These are phyloP conservation scores for Anguilla megastoma DNA, from an alignment of 2,797 vertebrate genomes.

Conservation along the genomic window DNA sequence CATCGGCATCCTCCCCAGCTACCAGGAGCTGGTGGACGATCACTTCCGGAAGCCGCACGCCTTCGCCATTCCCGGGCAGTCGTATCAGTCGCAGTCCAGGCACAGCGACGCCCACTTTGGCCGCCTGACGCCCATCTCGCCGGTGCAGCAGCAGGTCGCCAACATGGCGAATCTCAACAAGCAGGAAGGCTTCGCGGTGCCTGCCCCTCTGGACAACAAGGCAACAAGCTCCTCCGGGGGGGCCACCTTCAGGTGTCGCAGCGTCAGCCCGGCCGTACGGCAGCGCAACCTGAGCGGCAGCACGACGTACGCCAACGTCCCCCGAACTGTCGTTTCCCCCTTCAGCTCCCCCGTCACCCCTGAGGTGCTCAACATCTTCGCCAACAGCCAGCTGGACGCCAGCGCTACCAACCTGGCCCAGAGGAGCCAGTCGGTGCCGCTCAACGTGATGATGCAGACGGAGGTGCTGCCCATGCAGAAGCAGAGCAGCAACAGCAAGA, in stretches of 20 bases:
- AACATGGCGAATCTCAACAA: conserved; percentile 74
- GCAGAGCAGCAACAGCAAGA: conserved; percentile 79
- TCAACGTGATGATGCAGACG: conserved; percentile 98
- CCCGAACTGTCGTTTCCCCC: conserved; percentile 78
- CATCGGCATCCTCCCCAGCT: conserved; percentile 86
- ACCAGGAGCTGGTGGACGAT: conserved; percentile 91
- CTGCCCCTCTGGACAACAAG: conserved; percentile 94
- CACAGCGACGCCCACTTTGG: conserved; percentile 87
- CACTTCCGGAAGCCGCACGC: conserved; percentile 97
- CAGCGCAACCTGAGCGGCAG: conserved; percentile 88
- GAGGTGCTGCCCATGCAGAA: conserved; percentile 80
- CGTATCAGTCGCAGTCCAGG: conserved; percentile 80
- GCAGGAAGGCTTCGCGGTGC: conserved; percentile 95
- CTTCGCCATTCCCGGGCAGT: conserved; percentile 89
- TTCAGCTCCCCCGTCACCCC: conserved; percentile 85
- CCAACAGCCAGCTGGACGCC: conserved; percentile 75
- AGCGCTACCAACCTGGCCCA: conserved; percentile 87
- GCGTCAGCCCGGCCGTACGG: conserved; percentile 94
- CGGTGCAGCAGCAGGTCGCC: conserved; percentile 85
- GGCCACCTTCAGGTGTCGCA: conserved; percentile 87
- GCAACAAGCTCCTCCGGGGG: conserved; percentile 66
- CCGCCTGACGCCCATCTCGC: conserved; percentile 91
- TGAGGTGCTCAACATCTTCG: conserved; percentile 85
- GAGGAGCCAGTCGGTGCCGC: conserved; percentile 94
- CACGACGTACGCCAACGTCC: conserved; percentile 71